A percentile compares a stretch with the other conserved stretches of the same genome.
Conservation (phyloP, 1,140 invertebrate genomes). For the Periplaneta americana region DNA sequence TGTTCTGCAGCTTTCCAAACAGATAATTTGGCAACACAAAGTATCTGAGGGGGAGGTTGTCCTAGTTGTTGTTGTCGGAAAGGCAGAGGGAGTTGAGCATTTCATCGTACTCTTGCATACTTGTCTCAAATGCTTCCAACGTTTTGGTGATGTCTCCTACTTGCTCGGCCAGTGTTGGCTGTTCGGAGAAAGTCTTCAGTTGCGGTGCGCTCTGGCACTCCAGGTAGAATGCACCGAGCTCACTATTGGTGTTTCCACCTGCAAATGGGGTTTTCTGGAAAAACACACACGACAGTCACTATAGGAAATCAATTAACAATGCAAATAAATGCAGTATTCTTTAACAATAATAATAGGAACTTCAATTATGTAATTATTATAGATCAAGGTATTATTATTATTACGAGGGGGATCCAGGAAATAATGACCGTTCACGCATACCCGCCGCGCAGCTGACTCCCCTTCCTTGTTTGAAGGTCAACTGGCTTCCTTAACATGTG, state of each 20-base stretch:
- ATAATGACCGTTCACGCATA: no score
- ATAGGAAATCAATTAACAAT: no score
- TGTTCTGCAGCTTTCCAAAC: background rate
- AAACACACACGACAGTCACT: no score
- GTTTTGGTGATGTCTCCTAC: slow-evolving; percentile 64
- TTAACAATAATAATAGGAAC: no score
- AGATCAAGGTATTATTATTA: no score
- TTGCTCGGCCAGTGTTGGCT: slow-evolving; percentile 53
- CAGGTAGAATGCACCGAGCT: slow-evolving; percentile 70
- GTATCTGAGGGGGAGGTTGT: no score
- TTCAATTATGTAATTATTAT: no score
- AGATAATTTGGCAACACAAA: background rate
- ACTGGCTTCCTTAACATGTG: no score
- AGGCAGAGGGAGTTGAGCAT: slow-evolving; percentile 58
- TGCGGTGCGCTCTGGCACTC: slow-evolving; percentile 73
- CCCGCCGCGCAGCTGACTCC: no score
- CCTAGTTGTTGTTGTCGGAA: slow-evolving; percentile 35
- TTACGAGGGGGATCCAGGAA: no score
- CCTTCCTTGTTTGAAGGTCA: no score
- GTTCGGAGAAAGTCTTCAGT: slow-evolving; percentile 54
- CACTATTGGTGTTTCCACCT: slow-evolving; percentile 42
- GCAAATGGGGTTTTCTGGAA: slow-evolving; percentile 52
- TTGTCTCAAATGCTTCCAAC: slow-evolving; percentile 66
- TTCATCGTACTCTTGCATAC: slow-evolving; percentile 66
- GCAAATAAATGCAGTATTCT: no score